Base-by-base conservation (phyloP, 2,797 vertebrate species). In the Hydrophis major region DNA sequence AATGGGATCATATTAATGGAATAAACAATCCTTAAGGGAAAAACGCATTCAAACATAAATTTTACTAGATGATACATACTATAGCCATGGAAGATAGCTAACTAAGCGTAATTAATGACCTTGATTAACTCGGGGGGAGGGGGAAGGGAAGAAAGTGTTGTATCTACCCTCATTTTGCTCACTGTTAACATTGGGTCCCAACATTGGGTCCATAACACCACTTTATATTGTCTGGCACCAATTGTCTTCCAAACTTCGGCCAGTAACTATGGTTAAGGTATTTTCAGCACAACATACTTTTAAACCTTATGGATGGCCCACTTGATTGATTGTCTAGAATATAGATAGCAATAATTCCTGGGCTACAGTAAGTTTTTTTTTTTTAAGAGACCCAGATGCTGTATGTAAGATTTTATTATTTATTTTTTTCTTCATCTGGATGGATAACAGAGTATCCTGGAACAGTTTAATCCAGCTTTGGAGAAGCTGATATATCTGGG, bases 381-480 rank as follows among this genome's bases (percentile, higher is more conserved):
- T 92, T 47, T 47, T 1, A 78, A 10, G 87, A 61, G 28, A 27
- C 20, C 37, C 27, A 91, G 94, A 92, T 95, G 0, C 0, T 91
- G 0, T 25, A 13, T 78, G 28, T 78, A 91, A 47, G 86, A 22
- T 42, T 55, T 53, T 66, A 88, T 60, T 90, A 53, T 47, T 25
- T 32, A 53, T 18, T 22, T 69, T 37, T 69, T 32, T 20, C 57
- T 25, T 28, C 18, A 61, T 93, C 47, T 91, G 78, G 63, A 63
- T 93, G 59, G 83, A 69, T 50, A 57, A 92, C 97, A 99, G 99
- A 98, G 95, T 94, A 98, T 99, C 95, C 97, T 98, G 97, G 98
- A 99, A 61, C 98, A 99, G 94, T 99, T 99, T 97, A 99, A 99
- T 95, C 99, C 99, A 0, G 98, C 98, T 13, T 96, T 99, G 90